These are phyloP conservation scores for Polydesmus complanatus DNA, from an alignment of 2,888 invertebrate species.

Conservation along the genomic window DNA sequence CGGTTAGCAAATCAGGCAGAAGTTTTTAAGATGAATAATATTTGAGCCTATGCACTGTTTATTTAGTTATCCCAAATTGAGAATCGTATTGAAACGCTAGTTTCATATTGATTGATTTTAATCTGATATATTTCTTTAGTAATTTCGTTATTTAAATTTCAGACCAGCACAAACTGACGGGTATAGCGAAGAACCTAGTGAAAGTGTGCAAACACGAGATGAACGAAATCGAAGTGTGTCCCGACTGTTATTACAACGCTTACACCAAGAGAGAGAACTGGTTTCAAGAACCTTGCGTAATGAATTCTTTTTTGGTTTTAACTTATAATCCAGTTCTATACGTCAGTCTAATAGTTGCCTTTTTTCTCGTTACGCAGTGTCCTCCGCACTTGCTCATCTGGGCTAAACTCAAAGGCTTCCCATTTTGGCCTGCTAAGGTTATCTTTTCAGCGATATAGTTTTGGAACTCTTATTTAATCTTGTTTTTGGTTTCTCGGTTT, in stretches of 20 bases:
- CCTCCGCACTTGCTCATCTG: constrained; percentile 81
- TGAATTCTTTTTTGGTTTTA: constrained; percentile 23
- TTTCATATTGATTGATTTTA: neutral
- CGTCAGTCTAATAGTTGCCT: neutral
- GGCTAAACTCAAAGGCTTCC: constrained; percentile 94
- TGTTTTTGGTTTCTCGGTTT: constrained; percentile 6
- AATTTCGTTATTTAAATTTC: constrained; percentile 21
- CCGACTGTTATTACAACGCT: constrained; percentile 78
- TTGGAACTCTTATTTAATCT: neutral
- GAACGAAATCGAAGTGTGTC: constrained; percentile 82
- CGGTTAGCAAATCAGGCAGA: too few relatives aligned
- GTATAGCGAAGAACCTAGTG: constrained; percentile 59
- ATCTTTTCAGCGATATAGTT: constrained; percentile 5
- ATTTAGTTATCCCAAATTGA: too few relatives aligned
- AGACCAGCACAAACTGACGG: constrained; percentile 65
- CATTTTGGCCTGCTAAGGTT: constrained; percentile 90
- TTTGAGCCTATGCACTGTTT: too few relatives aligned
- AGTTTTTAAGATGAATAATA: too few relatives aligned
- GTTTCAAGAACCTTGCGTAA: constrained; percentile 80
- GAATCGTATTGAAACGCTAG: too few relatives aligned
- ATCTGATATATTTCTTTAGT: too few relatives aligned
- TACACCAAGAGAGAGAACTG: constrained; percentile 64
- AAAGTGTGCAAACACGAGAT: constrained; percentile 78
- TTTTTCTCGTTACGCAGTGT: constrained; percentile 34
- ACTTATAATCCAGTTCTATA: neutral